Conservation (phyloP, 2,113 vertebrate species). For the Carassius auratus region DNA sequence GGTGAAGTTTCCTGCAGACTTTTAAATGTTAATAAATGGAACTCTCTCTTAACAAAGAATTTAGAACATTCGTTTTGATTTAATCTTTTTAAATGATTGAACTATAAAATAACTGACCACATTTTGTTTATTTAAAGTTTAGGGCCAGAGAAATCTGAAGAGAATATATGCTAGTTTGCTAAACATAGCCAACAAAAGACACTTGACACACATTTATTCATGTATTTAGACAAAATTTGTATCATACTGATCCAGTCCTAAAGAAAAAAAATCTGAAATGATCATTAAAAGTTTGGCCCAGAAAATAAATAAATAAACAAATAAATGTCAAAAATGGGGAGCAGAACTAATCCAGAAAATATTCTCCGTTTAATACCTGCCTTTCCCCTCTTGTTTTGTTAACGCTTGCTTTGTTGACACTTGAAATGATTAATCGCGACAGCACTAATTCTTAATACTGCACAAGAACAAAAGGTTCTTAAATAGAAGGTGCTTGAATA, state of each 20-base stretch:
- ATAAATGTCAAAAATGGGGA: not conserved
- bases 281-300: not conserved
- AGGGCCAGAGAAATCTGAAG: too few relatives aligned
- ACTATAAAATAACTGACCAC: not conserved
- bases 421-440: constrained; percentile 3
- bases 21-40: too few relatives aligned
- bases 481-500: not conserved
- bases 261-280: not conserved
- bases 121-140: too few relatives aligned
- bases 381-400: not conserved
- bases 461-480: not conserved
- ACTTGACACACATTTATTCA: not conserved
- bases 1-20: too few relatives aligned
- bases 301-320: not conserved
- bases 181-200: not conserved
- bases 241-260: not conserved
- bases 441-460: constrained; percentile 1
- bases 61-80: too few relatives aligned
- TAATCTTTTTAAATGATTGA: too few relatives aligned
- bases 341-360: not conserved
- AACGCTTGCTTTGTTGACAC: not conserved
- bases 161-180: too few relatives aligned
- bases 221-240: not conserved
- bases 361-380: not conserved
- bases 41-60: too few relatives aligned